Conservation (phyloP, 2,113 vertebrate species). For the Carassius gibelio region DNA sequence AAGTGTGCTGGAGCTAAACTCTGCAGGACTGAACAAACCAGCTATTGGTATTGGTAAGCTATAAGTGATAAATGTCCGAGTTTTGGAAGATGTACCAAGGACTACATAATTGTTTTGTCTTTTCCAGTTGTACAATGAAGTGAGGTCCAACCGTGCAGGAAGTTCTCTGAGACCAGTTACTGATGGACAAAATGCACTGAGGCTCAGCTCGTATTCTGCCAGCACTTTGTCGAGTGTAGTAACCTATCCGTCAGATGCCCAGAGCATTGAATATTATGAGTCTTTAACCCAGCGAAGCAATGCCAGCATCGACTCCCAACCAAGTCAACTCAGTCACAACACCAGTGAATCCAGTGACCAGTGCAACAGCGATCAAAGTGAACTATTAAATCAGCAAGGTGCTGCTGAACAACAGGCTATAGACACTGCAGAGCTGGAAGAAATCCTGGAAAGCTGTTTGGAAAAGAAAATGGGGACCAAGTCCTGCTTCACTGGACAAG, state of each 20-base stretch:
- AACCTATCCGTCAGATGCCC: slow-evolving; percentile 68
- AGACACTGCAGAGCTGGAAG: slow-evolving; percentile 63
- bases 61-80: too few species aligned
- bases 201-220: slow-evolving; percentile 73
- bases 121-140: slow-evolving; percentile 89
- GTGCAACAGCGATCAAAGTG: slow-evolving; percentile 11
- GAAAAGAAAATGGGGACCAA: slow-evolving; percentile 49
- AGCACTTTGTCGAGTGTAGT: slow-evolving; percentile 68
- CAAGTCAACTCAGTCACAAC: slow-evolving; percentile 48
- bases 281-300: slow-evolving; percentile 43
- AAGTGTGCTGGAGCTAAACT: background rate
- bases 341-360: slow-evolving; percentile 16
- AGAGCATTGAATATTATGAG: slow-evolving; percentile 66
- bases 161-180: slow-evolving; percentile 63
- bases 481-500: slow-evolving; percentile 33
- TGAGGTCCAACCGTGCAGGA: slow-evolving; percentile 82
- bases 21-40: background rate
- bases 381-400: slow-evolving; percentile 13
- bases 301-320: slow-evolving; percentile 29
- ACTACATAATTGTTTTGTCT: slow-evolving; percentile 6
- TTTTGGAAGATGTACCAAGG: background rate
- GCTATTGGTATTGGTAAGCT: too few species aligned
- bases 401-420: slow-evolving; percentile 46
- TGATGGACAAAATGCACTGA: slow-evolving; percentile 62
- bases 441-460: slow-evolving; percentile 53